Evolutionary conservation across 1,140 invertebrate species (phyloP).

Genomic region (Danaus plexippus): DNA sequence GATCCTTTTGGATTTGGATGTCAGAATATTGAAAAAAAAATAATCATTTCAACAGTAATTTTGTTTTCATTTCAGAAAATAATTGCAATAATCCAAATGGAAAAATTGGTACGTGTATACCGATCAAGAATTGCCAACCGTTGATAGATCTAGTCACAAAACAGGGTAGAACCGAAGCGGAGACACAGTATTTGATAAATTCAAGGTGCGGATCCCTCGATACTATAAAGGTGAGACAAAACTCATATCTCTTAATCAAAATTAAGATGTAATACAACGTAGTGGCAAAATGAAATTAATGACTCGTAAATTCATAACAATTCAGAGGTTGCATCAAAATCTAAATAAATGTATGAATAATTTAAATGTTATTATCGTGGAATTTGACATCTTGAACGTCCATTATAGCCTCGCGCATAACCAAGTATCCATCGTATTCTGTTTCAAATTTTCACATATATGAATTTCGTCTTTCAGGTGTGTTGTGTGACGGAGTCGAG

Average conservation of each 20-base stretch:
- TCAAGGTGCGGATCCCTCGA: slow-evolving; percentile 24
- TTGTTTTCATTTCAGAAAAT: slow-evolving; percentile 21
- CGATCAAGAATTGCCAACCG: slow-evolving; percentile 24
- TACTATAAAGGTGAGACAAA: background rate
- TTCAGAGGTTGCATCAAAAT: too few relatives aligned
- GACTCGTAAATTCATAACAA: too few relatives aligned
- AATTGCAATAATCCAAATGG: slow-evolving; percentile 21
- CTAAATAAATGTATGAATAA: too few relatives aligned
- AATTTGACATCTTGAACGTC: too few relatives aligned
- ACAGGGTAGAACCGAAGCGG: slow-evolving; percentile 13
- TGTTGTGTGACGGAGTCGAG: slow-evolving; percentile 23
- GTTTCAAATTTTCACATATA: too few relatives aligned
- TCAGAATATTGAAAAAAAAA: too few relatives aligned
- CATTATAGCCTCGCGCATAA: too few relatives aligned
- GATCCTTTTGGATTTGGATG: too few relatives aligned
- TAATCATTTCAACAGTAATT: too few relatives aligned
- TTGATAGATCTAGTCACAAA: slow-evolving; percentile 27
- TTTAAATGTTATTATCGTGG: too few relatives aligned
- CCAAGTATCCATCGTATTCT: too few relatives aligned
- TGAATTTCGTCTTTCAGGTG: slow-evolving; percentile 23
- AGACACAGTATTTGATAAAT: slow-evolving; percentile 18
- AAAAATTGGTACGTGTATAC: slow-evolving; percentile 24
- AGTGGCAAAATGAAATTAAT: slow-evolving; percentile 11
- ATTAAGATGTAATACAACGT: background rate
- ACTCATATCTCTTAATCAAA: too few relatives aligned